These are phyloP conservation scores for Myopa tessellatipennis DNA, from an alignment of 2,888 invertebrate species.

Conservation along the genomic window DNA sequence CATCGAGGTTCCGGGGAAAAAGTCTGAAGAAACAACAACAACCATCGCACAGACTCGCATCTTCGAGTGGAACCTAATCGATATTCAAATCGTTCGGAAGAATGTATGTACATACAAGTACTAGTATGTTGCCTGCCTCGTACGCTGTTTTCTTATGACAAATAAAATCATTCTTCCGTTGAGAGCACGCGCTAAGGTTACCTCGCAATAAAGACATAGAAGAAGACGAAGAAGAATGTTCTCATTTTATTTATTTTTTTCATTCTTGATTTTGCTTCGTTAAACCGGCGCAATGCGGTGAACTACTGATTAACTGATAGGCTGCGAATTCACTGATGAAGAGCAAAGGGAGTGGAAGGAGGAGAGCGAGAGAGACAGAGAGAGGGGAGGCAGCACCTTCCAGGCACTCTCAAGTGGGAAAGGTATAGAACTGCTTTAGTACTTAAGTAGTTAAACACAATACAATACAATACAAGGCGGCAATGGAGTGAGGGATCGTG, in stretches of 20 bases:
- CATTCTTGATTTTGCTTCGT: not conserved
- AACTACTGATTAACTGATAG: slow-evolving; percentile 38
- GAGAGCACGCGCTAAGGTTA: not conserved
- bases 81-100: not conserved
- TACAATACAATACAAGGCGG: not conserved
- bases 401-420: not conserved
- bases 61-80: too few species aligned
- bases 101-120: not conserved
- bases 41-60: too few species aligned
- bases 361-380: not conserved
- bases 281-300: slow-evolving; percentile 30
- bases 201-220: not conserved
- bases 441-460: not conserved
- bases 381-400: not conserved
- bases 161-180: slow-evolving; percentile 1
- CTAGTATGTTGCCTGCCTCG: not conserved
- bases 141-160: not conserved
- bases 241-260: not conserved
- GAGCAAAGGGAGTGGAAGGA: not conserved
- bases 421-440: not conserved
- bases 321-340: not conserved
- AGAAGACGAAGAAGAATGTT: not conserved
- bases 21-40: too few species aligned
- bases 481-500: not conserved
- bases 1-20: too few species aligned